A percentile compares a stretch with the other conserved stretches of the same genome.
Conservation (phyloP, 2,888 invertebrate species). For the Meganola albula region DNA sequence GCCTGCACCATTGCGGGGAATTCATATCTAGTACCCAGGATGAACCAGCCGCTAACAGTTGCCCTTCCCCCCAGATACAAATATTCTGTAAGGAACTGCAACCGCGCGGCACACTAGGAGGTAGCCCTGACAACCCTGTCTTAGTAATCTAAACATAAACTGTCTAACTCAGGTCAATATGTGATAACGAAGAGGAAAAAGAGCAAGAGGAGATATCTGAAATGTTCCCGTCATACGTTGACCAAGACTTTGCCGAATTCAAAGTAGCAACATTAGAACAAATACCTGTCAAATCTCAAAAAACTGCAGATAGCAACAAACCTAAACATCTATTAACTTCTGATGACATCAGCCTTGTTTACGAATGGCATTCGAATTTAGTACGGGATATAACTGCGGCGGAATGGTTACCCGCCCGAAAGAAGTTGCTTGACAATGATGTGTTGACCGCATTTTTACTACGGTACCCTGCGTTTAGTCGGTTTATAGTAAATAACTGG, state of each 20-base stretch:
- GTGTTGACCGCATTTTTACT: slow-evolving; percentile 70
- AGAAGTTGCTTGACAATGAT: slow-evolving; percentile 59
- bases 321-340: slow-evolving; percentile 52
- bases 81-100: too few species aligned
- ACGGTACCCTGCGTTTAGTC: slow-evolving; percentile 78
- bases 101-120: too few species aligned
- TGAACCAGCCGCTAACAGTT: too few species aligned
- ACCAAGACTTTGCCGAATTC: slow-evolving; percentile 84
- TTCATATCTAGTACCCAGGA: too few species aligned
- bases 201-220: slow-evolving; percentile 80
- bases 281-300: slow-evolving; percentile 45
- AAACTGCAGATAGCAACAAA: slow-evolving; percentile 41
- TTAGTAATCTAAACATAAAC: too few species aligned
- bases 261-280: slow-evolving; percentile 72
- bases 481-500: slow-evolving; percentile 70
- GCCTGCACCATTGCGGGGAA: too few species aligned
- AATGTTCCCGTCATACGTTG: slow-evolving; percentile 83
- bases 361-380: slow-evolving; percentile 79
- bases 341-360: slow-evolving; percentile 78
- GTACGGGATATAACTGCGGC: slow-evolving; percentile 76
- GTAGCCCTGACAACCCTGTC: too few species aligned
- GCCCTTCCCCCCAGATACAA: too few species aligned
- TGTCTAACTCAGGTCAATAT: slow-evolving; percentile 72
- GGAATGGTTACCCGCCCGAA: slow-evolving; percentile 77
- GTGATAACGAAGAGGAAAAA: slow-evolving; percentile 83